Evolutionary conservation across 2,888 invertebrate species (phyloP), one percentile per base, ranked within the genome.

Genomic region (Xanthia togata): DNA sequence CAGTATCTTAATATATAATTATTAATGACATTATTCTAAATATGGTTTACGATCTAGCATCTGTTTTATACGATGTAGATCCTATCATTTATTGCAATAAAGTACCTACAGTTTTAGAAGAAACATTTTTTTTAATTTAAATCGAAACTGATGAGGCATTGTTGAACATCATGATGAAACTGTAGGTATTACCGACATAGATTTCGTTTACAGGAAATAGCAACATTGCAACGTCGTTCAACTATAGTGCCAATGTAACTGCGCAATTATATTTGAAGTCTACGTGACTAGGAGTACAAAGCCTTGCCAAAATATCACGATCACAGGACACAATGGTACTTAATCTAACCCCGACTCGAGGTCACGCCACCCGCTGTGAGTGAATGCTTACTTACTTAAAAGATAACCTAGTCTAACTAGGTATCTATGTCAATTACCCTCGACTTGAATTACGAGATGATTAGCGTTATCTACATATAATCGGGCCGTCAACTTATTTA

Each of bases 261-360:
- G 77, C 87, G 88, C 84, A 89, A 86, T 80, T 86, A 83, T 80
- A 83, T 80, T 87, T 87, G 79, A 84, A 74, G 83, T 88, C 85
- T 93, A 94, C 95, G 95, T 94, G 95, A 94, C 93, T 87, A 83
- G 93, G 90, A 91, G 85, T 90, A 83, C 89, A 91, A 91, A 86
- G 82, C 85, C 59, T 89, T 89, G 90, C 90, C 92, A 90, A 93
- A 92, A 90, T 89, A 87, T 84, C 86, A 86, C 81, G 75, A 81
- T 71, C 71, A 71, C n/a, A 71, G 78, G 77, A 81, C 81, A 78
- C 78, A 83, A 81, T 80, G 65, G 65, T 67, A 73, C 59, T 38
- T 82, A 76, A 69, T 84, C 64, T 65, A 78, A 81, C 79, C 87
- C 87, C 73, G 77, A 85, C 76, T 86, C 89, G 87, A 91, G 92